Evolutionary conservation across 2,797 vertebrate genomes (phyloP).

Genomic region (Thripadectes ignobilis): DNA sequence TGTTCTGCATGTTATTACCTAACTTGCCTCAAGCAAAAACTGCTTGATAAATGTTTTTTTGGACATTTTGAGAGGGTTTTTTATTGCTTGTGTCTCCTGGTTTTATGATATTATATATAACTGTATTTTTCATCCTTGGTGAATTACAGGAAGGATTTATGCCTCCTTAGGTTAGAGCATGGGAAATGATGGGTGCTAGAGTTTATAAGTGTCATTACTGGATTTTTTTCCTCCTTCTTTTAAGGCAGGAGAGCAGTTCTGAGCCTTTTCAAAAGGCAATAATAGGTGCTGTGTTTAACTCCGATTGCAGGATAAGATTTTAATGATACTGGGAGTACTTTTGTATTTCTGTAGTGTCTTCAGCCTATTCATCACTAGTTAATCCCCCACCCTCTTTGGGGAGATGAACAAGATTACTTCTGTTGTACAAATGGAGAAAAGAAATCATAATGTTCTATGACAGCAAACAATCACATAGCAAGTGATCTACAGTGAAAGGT

Average conservation of each 20-base stretch:
- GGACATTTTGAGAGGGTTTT: neutral
- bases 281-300: neutral
- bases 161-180: neutral
- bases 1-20: constrained; percentile 17
- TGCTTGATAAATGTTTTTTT: constrained; percentile 33
- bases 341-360: neutral
- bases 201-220: neutral
- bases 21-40: constrained; percentile 1
- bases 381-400: neutral
- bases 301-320: neutral
- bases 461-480: neutral
- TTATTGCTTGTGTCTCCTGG: constrained; percentile 3
- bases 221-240: accelerated
- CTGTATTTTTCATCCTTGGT: constrained; percentile 10
- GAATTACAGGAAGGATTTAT: constrained; percentile 2
- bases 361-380: neutral
- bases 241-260: neutral
- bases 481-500: neutral
- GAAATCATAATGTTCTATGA: neutral
- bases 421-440: neutral
- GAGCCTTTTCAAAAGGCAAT: neutral
- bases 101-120: neutral
- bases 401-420: neutral
- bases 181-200: neutral
- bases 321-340: neutral